Base-by-base conservation (phyloP, 2,113 vertebrate genomes). In the Riparia riparia region DNA sequence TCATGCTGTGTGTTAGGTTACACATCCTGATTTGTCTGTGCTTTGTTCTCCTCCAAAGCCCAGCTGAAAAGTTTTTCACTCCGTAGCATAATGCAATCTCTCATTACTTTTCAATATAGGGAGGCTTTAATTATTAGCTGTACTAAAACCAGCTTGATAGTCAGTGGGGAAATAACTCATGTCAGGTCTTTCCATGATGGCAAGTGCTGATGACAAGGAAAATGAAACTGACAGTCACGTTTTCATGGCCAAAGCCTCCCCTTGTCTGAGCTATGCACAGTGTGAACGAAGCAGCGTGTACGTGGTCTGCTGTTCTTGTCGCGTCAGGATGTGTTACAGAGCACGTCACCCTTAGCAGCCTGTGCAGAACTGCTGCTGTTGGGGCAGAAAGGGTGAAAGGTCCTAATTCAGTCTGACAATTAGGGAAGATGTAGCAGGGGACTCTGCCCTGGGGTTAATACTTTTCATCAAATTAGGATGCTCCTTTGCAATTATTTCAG, bases 401-500 rank as follows among this genome's bases (percentile, higher is more conserved):
- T 73, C 18, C 64, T 83, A 28, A 83, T 74, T 81, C 47, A 66
- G 3, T 37, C 24, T 78, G 72, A 84, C 60, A 90, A 29, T 54
- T 69, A 39, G 51, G 65, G 60, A 88, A 73, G 37, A 73, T 3
- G 3, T 4, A 70, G n/a, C 56, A 44, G 29, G 56, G 26, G 60
- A 37, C 61, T 31, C 64, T 89, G 86, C 68, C 89, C 72, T 66
- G 56, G 47, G 44, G 68, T 66, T 90, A 77, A 70, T 83, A 47
- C 31, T 83, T 90, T 69, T 79, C 68, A 83, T 81, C 47, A 53
- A 65, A 70, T 78, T 92, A 42, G 54, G 82, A 50, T 4, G 3
- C 54, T 86, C 56, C 79, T 95, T 93, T 66, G 68, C 64, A 90
- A 82, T 90, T 92, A 58, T 37, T 56, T 90, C 58, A 83, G 53